phyloP scores from a whole-genome alignment of 2,888 invertebrate genomes.

The Gasteruption jaculator region DNA sequence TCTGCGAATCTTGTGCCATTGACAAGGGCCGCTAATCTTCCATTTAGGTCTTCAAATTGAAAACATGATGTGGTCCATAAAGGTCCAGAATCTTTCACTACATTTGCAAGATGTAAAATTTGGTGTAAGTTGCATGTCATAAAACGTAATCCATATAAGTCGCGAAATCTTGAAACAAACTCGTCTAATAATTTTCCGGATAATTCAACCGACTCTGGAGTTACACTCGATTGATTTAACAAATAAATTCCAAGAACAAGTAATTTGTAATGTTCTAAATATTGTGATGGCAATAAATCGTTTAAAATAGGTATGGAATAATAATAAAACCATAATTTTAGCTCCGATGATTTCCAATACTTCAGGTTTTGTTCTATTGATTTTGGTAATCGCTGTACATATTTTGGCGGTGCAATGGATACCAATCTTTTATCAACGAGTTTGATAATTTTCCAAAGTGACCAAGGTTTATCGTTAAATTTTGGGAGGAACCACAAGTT shows the following conservation, averaged over 20 bases:
- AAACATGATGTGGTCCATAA: slow-evolving; percentile 20
- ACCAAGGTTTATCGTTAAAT: slow-evolving; percentile 8
- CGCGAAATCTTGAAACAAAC: slow-evolving; percentile 18
- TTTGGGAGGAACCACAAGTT: slow-evolving; percentile 12
- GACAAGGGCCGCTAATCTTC: slow-evolving; percentile 13
- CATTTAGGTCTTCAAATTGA: slow-evolving; percentile 21
- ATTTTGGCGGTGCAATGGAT: slow-evolving; percentile 13
- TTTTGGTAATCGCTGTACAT: slow-evolving; percentile 15
- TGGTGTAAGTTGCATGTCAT: slow-evolving; percentile 20
- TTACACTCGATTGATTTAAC: slow-evolving; percentile 11
- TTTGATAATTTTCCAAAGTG: slow-evolving; percentile 3
- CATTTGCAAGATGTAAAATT: no score
- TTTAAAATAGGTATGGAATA: slow-evolving; percentile 17
- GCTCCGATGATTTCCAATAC: slow-evolving; percentile 19
- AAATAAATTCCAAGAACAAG: slow-evolving; percentile 17
- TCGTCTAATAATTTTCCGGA: slow-evolving; percentile 14
- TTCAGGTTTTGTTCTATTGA: slow-evolving; percentile 12
- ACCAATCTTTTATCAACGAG: slow-evolving; percentile 14
- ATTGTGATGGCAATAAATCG: slow-evolving; percentile 13
- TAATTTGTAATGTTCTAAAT: slow-evolving; percentile 23
- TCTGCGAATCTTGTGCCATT: slow-evolving; percentile 18
- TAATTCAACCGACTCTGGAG: slow-evolving; percentile 14
- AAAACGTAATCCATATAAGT: slow-evolving; percentile 14
- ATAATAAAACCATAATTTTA: slow-evolving; percentile 18
- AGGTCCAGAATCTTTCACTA: slow-evolving; percentile 16